Base-by-base conservation (phyloP, 2,888 invertebrate species). In the Morinoia aosen region DNA sequence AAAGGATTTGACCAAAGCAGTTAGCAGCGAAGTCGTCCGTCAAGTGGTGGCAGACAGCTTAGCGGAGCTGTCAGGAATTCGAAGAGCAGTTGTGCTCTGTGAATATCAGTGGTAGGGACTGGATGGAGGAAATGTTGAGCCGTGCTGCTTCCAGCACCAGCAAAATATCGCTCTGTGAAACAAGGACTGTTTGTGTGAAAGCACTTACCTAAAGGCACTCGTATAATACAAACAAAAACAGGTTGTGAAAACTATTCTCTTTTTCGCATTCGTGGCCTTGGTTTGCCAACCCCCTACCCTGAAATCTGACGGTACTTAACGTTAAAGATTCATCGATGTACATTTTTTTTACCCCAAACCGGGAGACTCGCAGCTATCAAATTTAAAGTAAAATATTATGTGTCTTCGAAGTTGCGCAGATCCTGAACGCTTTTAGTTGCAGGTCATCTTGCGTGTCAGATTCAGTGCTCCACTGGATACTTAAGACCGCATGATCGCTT, bases 21-120 rank as follows among this genome's bases (percentile, higher is more conserved):
- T 76, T 76, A 76, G 76, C 76, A 76, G 76, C 76, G 76, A 76
- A 76, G 76, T 76, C 76, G 76, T 76, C 76, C 33, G 76, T 76
- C 76, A 76, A 76, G 76, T 33, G 76, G 25, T 76, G 76, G 76
- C 76, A 76, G 76, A 76, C 0, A 76, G 76, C 76, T 33, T 10
- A 19, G 76, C 76, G 16, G 25, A 76, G 33, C 76, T 76, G 76
- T 76, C 76, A 76, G 33, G 76, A 33, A 76, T 76, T 76, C 33
- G 25, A 76, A 76, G 76, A 76, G 76, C 33, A 76, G 25, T 76
- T 76, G 25, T 76, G 76, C 33, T 76, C 76, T 33, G 76, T 76
- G 25, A 76, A 33, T 76, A 76, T 76, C 76, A 76, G 25, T 76
- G 33, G 33, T 76, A 76, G 8, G 19, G 61, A 12, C 33, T 10